These are phyloP conservation scores for Zaprionus davidi DNA, from an alignment of 1,140 invertebrate genomes.

Conservation along the genomic window DNA sequence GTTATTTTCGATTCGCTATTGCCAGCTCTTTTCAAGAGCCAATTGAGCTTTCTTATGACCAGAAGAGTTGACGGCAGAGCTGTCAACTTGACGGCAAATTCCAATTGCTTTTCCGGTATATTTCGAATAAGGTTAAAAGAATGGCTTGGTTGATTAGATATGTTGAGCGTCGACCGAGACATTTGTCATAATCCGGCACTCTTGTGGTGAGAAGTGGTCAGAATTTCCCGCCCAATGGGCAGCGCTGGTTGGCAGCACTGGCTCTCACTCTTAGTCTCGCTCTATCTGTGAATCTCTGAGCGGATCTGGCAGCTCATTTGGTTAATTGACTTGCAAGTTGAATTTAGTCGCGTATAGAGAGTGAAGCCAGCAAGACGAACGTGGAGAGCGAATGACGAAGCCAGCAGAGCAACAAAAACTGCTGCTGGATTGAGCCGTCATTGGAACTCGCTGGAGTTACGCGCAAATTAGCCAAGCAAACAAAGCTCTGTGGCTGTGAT, in stretches of 20 bases:
- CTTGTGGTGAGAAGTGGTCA: no score
- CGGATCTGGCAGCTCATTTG: constrained; percentile 28
- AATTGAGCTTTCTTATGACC: no score
- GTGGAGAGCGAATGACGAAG: background rate
- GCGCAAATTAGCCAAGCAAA: constrained; percentile 58
- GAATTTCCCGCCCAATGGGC: background rate
- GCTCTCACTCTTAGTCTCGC: constrained; percentile 6
- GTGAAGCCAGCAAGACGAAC: constrained; percentile 36
- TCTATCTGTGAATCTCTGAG: background rate
- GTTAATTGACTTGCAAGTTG: constrained; percentile 3
- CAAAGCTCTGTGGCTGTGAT: constrained; percentile 43
- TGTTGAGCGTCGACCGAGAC: no score
- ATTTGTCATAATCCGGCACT: no score
- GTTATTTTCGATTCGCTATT: no score
- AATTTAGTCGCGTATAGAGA: constrained; percentile 58
- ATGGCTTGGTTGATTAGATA: no score
- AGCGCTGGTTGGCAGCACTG: background rate
- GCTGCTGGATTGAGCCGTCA: constrained; percentile 25
- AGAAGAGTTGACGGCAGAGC: no score
- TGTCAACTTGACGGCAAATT: no score
- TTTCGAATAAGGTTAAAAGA: no score
- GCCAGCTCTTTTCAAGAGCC: no score
- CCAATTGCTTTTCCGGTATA: no score
- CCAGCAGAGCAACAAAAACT: background rate
- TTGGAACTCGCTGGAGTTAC: constrained; percentile 7